Evolutionary conservation across 2,888 invertebrate genomes (phyloP), one percentile per base, ranked within the genome.

Genomic region (Cataglyphis altisquamis): DNA sequence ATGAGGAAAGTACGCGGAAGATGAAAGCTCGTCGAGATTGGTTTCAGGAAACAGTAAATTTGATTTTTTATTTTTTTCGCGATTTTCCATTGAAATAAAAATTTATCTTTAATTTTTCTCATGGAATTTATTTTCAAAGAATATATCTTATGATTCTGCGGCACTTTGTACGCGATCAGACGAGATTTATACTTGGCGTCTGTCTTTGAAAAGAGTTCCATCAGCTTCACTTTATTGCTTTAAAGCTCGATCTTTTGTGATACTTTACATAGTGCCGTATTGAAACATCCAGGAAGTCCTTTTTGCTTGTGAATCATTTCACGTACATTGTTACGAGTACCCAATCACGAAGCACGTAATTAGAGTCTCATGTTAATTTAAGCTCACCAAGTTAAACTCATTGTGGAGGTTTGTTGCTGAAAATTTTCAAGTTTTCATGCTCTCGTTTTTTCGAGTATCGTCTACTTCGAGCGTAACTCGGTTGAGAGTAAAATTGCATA

Each of bases 311-410:
- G 63, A 36, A 77, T 73, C 60, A 75, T 41, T 80, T 52, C 68
- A 45, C 82, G 60, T 83, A 75, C 12, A 75, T 60, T 63, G 83
- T 80, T 72, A 6, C 32, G 25, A 64, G 36, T 70, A 66, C 64
- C 67, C 68, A 80, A 82, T 84, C 84, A 60, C 83, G 77, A 73
- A 82, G 72, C 66, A 55, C 75, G 75, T 88, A 88, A 88, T 88
- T 88, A 84, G 83, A 74, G 83, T 84, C 82, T 64, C 67, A 39
- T 72, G 83, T 84, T 88, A 88, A 84, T 88, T 88, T 84, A 84
- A 73, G 64, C 62, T 21, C 60, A 57, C 39, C 64, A 62, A 74
- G 32, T 74, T 75, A 72, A 81, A 67, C 57, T 48, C 73, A 67
- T 21, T 73, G n/a, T 48, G 48, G 25, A 29, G 74, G 39, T 78